Conservation (phyloP, 2,113 vertebrate genomes). For the Mustela lutreola region DNA sequence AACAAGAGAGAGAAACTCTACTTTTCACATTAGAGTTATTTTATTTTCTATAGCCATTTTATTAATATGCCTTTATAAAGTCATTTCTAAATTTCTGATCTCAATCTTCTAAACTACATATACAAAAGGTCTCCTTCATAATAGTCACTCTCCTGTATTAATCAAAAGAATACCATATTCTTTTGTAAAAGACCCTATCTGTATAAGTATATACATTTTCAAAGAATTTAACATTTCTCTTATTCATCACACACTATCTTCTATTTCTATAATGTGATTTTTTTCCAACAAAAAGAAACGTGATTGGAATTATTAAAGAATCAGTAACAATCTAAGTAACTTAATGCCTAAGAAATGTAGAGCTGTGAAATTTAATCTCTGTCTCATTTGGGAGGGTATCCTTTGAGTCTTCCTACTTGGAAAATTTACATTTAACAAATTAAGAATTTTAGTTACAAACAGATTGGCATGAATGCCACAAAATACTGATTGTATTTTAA, state of each 20-base stretch:
- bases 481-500: constrained; percentile 21
- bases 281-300: constrained; percentile 46
- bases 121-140: constrained; percentile 42
- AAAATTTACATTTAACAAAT: constrained; percentile 34
- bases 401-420: background rate
- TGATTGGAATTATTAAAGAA: background rate
- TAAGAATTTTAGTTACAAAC: background rate
- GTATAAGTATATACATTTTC: constrained; percentile 40
- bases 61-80: background rate
- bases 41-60: constrained; percentile 28
- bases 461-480: background rate
- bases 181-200: background rate
- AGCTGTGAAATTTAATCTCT: constrained; percentile 19
- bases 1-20: background rate
- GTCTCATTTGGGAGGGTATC: background rate
- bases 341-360: background rate
- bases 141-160: background rate
- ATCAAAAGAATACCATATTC: constrained; percentile 26
- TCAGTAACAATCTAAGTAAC: constrained; percentile 25
- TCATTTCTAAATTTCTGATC: constrained; percentile 9
- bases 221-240: constrained; percentile 38
- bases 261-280: constrained; percentile 13
- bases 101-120: constrained; percentile 9
- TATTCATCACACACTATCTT: background rate
- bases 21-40: background rate